Base-by-base conservation (phyloP, 2,113 vertebrate genomes). In the Myotis yumanensis region DNA sequence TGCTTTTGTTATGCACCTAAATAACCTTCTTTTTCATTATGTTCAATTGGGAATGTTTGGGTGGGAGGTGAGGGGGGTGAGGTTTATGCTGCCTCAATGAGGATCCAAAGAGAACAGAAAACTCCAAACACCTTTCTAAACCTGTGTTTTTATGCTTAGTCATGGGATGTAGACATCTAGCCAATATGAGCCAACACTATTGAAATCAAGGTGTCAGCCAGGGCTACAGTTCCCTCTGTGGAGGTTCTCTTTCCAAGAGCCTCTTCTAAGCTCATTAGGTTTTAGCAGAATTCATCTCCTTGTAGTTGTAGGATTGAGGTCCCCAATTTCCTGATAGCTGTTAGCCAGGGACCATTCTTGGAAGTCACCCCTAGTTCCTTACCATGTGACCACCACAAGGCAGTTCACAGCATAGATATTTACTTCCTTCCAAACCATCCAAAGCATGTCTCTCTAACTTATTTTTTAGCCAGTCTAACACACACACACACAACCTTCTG, bases 31-130 rank as follows among this genome's bases (percentile, higher is more conserved):
- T 77, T 22, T 82, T 71, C 83, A 79, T 73, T 77, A 52, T 32
- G 72, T 32, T 51, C 51, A 64, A 15, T 37, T 68, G 25, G 30
- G 28, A 48, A 52, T 57, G 32, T 73, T 48, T 71, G 17, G 3
- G 11, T 71, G 12, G 85, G 18, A 3, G 25, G 30, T 46, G 22
- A 93, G 17, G 12, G 12, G 23, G 59, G 11, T 62, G 25, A 62
- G 7, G 10, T 73, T 52, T 73, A 17, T 83, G 37, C 11, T 68
- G 3, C 17, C 62, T 77, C 28, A 5, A 0, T 73, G 57, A 85
- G 59, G 7, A 93, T 37, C 54, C 52, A 72, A 79, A 83, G 35
- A 90, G 10, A 83, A 85, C 5, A 94, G 62, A 85, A 66, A 94
- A 87, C 9, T 52, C n/a, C 10, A 87, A 90, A 73, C 22, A 87